These are phyloP conservation scores for Oncorhynchus masou DNA, from an alignment of 2,113 vertebrate species.

Conservation along the genomic window DNA sequence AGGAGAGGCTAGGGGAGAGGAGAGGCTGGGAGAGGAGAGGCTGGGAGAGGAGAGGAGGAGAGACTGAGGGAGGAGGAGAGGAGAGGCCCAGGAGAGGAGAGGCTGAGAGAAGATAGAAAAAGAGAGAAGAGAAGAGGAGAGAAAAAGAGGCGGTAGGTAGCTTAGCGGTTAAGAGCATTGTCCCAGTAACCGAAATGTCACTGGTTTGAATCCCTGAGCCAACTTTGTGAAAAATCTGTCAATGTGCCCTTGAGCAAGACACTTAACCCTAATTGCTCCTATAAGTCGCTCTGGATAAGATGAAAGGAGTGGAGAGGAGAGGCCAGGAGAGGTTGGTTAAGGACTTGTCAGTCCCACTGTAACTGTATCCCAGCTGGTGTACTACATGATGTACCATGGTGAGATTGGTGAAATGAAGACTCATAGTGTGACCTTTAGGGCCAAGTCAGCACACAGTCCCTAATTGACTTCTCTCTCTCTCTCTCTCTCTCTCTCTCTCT, in stretches of 20 bases:
- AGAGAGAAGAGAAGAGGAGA: background rate
- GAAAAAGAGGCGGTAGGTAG: too few species aligned
- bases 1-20: slow-evolving; percentile 28
- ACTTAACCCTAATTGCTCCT: background rate
- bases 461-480: slow-evolving; percentile 41
- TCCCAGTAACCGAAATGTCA: too few species aligned
- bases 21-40: too few species aligned
- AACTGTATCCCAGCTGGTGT: slow-evolving; percentile 27
- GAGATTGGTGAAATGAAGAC: slow-evolving; percentile 32
- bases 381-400: slow-evolving; percentile 22
- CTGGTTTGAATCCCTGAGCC: too few species aligned
- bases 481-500: slow-evolving; percentile 1
- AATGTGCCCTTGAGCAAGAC: too few species aligned
- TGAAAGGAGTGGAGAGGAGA: slow-evolving; percentile 6
- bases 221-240: too few species aligned
- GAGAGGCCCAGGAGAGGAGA: slow-evolving; percentile 56
- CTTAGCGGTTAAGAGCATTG: too few species aligned
- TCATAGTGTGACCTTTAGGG: slow-evolving; percentile 48
- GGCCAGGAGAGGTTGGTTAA: slow-evolving; percentile 58
- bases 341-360: slow-evolving; percentile 43
- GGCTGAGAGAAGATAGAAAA: slow-evolving; percentile 47
- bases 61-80: background rate
- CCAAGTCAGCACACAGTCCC: slow-evolving; percentile 49
- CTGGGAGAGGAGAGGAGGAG: slow-evolving; percentile 33
- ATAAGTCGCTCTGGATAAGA: slow-evolving; percentile 1